Percentiles rank a stretch among this genome's conserved stretches.
phyloP scores from a whole-genome alignment of 1,140 invertebrate genomes.

The Hyles euphorbiae region DNA sequence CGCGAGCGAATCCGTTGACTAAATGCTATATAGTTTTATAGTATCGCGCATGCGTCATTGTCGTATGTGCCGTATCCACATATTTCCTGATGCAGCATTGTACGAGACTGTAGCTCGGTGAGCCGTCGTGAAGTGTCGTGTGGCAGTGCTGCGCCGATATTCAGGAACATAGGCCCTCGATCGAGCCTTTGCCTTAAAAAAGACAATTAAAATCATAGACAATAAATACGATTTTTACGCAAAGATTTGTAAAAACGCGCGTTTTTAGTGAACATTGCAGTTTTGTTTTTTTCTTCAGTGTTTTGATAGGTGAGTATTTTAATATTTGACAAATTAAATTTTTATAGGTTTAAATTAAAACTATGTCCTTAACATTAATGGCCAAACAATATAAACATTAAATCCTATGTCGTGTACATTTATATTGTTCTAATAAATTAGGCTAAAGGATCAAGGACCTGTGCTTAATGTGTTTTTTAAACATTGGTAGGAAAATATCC shows the following conservation, averaged over 20 bases:
- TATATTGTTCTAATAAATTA: too few species aligned
- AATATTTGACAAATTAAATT: background rate
- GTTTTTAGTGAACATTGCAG: slow-evolving; percentile 13
- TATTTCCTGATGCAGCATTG: slow-evolving; percentile 34
- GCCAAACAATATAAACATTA: too few species aligned
- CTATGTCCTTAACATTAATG: too few species aligned
- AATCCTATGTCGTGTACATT: too few species aligned
- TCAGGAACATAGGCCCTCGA: slow-evolving; percentile 51
- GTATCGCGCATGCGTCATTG: slow-evolving; percentile 20
- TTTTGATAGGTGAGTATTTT: slow-evolving; percentile 4
- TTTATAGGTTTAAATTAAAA: background rate
- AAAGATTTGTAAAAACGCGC: slow-evolving; percentile 20
- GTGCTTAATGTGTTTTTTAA: too few species aligned
- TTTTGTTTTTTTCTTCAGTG: slow-evolving; percentile 14
- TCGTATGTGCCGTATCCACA: slow-evolving; percentile 29
- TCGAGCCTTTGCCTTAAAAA: slow-evolving; percentile 33
- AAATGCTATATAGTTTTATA: slow-evolving; percentile 12
- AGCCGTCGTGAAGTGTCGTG: slow-evolving; percentile 14
- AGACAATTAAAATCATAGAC: slow-evolving; percentile 38
- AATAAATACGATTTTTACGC: slow-evolving; percentile 30
- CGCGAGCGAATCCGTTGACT: slow-evolving; percentile 12
- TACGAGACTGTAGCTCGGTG: slow-evolving; percentile 11
- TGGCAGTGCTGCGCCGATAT: slow-evolving; percentile 32
- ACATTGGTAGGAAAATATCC: too few species aligned
- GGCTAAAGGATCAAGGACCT: too few species aligned